Evolutionary conservation across 2,888 invertebrate species (phyloP).

Genomic region (Sialis lutaria): DNA sequence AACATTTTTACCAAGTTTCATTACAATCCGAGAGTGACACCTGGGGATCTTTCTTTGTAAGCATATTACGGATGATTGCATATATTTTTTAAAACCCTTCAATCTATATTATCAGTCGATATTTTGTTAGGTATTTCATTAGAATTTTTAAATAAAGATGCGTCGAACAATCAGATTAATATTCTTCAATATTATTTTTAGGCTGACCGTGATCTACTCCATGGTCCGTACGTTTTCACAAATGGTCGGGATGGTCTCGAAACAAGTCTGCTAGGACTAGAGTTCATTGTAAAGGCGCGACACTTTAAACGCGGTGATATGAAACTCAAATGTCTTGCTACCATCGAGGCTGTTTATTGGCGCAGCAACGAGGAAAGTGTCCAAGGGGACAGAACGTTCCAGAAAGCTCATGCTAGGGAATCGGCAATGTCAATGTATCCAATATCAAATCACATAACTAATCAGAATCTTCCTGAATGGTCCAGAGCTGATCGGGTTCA

Average conservation of each 20-base stretch:
- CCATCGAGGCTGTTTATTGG: conserved; percentile 74
- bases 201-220: conserved; percentile 1
- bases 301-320: conserved; percentile 74
- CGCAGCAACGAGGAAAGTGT: conserved; percentile 78
- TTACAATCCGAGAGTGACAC: no score
- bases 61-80: no score
- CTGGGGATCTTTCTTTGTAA: no score
- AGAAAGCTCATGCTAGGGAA: conserved; percentile 57
- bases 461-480: conserved; percentile 39
- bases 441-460: conserved; percentile 15
- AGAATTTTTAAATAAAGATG: no score
- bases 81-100: no score
- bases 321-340: conserved; percentile 78
- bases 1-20: no score
- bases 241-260: conserved; percentile 49
- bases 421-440: conserved; percentile 47
- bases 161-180: no score
- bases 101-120: no score
- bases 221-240: conserved; percentile 30
- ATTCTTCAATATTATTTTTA: no score
- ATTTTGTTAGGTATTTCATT: no score
- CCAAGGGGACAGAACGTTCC: conserved; percentile 51
- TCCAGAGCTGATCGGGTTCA: conserved; percentile 62
- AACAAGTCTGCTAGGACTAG: conserved; percentile 57
- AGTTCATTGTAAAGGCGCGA: conserved; percentile 62